phyloP scores from a whole-genome alignment of 2,888 invertebrate genomes.

The Drosophila paramelanica region DNA sequence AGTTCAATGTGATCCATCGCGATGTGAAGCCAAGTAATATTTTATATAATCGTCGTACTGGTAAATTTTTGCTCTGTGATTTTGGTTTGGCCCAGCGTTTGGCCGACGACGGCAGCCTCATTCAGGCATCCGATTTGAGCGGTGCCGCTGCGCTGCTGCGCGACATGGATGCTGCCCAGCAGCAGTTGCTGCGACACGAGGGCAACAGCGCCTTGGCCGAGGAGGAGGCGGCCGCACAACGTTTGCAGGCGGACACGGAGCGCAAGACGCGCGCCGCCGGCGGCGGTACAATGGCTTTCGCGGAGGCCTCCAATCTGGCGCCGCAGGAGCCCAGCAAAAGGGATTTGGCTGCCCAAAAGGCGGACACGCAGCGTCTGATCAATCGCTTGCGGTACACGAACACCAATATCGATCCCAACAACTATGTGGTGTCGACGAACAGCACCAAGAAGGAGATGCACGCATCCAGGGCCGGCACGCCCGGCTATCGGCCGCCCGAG shows the following conservation, averaged over 20 bases:
- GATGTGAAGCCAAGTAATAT: conserved; percentile 97
- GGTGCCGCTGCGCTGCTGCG: conserved; percentile 27
- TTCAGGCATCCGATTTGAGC: conserved; percentile 51
- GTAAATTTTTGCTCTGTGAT: conserved; percentile 92
- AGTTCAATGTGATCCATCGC: conserved; percentile 93
- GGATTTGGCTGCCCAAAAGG: conserved; percentile 73
- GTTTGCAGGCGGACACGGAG: conserved; percentile 11
- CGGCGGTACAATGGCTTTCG: conserved; percentile 41
- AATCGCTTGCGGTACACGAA: conserved; percentile 84
- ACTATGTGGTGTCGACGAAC: conserved; percentile 87
- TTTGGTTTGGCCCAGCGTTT: conserved; percentile 93
- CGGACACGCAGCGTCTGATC: conserved; percentile 72
- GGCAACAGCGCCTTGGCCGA: conserved; percentile 60
- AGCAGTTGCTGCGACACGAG: conserved; percentile 41
- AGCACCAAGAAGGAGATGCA: conserved; percentile 88
- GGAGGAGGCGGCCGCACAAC: conserved; percentile 45
- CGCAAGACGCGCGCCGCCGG: conserved; percentile 24
- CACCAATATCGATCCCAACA: conserved; percentile 88
- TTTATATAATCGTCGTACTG: conserved; percentile 90
- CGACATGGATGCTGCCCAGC: conserved; percentile 48
- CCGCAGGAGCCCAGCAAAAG: conserved; percentile 88
- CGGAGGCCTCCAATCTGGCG: conserved; percentile 13
- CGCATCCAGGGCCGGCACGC: conserved; percentile 94
- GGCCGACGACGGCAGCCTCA: conserved; percentile 49
- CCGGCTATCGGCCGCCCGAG: conserved; percentile 95